Conservation (phyloP, 53 echinoderm and acorn worm genomes). For the Stichopus horrens region DNA sequence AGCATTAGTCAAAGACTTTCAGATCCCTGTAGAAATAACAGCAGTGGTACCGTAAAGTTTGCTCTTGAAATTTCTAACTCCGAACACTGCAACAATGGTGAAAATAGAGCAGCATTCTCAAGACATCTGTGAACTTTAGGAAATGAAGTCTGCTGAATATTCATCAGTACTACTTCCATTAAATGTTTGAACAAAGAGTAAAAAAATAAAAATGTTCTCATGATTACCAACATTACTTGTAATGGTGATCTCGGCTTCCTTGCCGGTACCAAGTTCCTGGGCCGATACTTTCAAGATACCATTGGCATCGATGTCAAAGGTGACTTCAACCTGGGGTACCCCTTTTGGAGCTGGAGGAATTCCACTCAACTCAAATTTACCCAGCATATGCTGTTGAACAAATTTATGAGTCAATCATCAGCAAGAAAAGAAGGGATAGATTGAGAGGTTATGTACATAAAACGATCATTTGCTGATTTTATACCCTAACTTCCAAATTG, state of each 20-base stretch:
- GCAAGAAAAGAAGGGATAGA: background rate
- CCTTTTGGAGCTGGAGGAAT: slow-evolving; percentile 93
- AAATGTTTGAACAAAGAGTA: background rate
- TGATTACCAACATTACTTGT: slow-evolving; percentile 83
- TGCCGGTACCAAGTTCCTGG: slow-evolving; percentile 80
- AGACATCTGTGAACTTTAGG: too few species aligned
- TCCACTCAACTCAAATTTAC: slow-evolving; percentile 92
- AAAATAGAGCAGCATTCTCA: too few species aligned
- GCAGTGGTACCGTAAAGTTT: too few species aligned
- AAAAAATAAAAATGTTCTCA: too few species aligned
- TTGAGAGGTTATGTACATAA: background rate
- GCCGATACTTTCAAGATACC: slow-evolving; percentile 94
- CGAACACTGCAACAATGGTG: too few species aligned
- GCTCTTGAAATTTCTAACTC: too few species aligned
- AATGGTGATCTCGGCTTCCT: slow-evolving; percentile 92
- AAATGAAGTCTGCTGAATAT: too few species aligned
- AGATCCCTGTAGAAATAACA: too few species aligned
- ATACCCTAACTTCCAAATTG: background rate
- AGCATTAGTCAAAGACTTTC: too few species aligned
- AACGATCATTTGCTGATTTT: background rate
- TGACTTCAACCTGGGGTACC: slow-evolving; percentile 90
- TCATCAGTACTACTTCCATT: too few species aligned
- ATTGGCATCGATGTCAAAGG: slow-evolving; percentile 97
- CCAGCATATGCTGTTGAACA: slow-evolving; percentile 69
- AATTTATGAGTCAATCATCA: background rate